Evolutionary conservation across 2,888 invertebrate genomes (phyloP), one percentile per base, ranked within the genome.

Genomic region (Rapana venosa): DNA sequence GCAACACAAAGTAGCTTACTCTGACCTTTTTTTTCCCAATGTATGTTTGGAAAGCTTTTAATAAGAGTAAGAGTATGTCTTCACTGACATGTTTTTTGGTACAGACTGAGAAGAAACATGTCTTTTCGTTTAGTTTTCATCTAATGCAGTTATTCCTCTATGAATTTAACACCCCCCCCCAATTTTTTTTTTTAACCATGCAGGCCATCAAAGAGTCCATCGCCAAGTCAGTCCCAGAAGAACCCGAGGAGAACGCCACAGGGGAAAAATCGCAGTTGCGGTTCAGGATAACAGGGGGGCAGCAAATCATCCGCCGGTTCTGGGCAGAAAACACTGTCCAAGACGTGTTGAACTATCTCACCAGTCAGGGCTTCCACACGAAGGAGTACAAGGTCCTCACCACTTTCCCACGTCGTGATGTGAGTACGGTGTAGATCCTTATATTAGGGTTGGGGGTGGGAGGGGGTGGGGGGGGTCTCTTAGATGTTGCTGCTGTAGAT

Each of bases 321-420:
- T 96, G 96, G 83, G 96, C 97, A 26, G 96, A 96, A 90, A 97
- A 97, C 86, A 93, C 93, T 30, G 91, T 96, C 11, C 97, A 98
- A 97, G 97, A 97, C 93, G 97, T 99, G 95, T 97, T 99, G 93
- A 98, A 98, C 96, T 99, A 97, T 97, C 97, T 99, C 92, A 97
- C 98, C 90, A 98, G 98, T 85, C 97, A 98, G 97, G 99, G 99
- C 91, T 99, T 97, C 96, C 98, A 98, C 92, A 97, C 97, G 93
- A 97, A 98, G 94, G 98, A 98, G 95, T 99, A 97, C 96, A 99
- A 99, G 97, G 97, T 99, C 91, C 97, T 99, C 94, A 97, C 98
- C 94, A 98, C 98, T 96, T 99, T 98, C 98, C 99, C 99, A 96
- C 97, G 98, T 95, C 97, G 98, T 97, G 99, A 99, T 97, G 98